Conservation (phyloP, 2,888 invertebrate species). For the Maniola hyperantus region DNA sequence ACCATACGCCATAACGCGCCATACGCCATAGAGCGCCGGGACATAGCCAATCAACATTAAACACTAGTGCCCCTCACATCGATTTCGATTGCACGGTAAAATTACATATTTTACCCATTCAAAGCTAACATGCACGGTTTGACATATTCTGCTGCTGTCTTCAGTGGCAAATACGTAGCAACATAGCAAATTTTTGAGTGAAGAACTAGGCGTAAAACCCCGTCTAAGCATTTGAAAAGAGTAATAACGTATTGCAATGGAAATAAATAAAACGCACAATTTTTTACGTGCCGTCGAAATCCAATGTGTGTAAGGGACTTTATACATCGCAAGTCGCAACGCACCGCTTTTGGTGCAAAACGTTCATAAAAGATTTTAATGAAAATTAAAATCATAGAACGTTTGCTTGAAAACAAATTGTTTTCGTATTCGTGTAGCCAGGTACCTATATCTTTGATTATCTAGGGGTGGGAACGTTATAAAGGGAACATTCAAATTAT, state of each 20-base stretch:
- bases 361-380: not conserved
- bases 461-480: not conserved
- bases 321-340: not conserved
- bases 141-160: too few relatives aligned
- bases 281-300: not conserved
- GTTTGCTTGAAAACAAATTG: not conserved
- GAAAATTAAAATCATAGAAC: not conserved
- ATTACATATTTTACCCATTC: not conserved
- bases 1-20: slow-evolving; percentile 14
- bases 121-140: too few relatives aligned
- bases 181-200: too few relatives aligned
- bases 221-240: too few relatives aligned
- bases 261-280: not conserved
- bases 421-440: not conserved
- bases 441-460: too few relatives aligned
- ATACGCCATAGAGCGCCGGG: slow-evolving; percentile 22
- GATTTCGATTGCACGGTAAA: not conserved
- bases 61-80: slow-evolving; percentile 7
- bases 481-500: not conserved
- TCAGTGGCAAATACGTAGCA: too few relatives aligned
- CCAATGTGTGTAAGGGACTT: not conserved
- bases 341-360: not conserved
- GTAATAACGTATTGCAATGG: not conserved
- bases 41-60: slow-evolving; percentile 25
- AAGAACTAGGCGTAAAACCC: too few relatives aligned